Evolutionary conservation across 2,113 vertebrate genomes (phyloP).

Genomic region (Jaculus jaculus): DNA sequence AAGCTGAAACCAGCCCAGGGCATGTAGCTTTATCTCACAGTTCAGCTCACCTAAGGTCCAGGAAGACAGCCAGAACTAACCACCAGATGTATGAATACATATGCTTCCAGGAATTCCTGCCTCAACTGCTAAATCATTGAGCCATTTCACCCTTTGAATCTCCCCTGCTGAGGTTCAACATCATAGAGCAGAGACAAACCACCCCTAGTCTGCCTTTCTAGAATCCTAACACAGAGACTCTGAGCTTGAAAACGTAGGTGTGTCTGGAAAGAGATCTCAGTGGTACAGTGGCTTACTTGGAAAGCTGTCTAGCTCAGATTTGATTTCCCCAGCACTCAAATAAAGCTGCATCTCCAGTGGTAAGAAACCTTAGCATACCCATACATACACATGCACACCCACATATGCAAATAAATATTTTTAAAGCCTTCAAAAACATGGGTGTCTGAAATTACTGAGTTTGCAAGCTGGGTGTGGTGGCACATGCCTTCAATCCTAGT

Average conservation of each 20-base stretch:
- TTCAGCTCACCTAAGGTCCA: neutral
- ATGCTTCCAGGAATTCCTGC: neutral
- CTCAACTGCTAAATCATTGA: neutral
- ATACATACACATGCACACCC: too few relatives aligned
- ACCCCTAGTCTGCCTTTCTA: neutral
- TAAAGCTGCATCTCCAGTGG: too few relatives aligned
- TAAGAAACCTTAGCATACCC: too few relatives aligned
- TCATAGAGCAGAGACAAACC: neutral
- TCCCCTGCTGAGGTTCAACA: neutral
- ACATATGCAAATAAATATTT: too few relatives aligned
- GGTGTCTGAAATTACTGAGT: neutral
- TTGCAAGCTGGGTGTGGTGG: too few relatives aligned
- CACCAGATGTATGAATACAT: neutral
- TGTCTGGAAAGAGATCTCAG: too few relatives aligned
- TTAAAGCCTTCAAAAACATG: too few relatives aligned
- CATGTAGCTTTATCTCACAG: neutral
- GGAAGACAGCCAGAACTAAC: neutral
- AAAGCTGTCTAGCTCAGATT: too few relatives aligned
- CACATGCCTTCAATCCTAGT: too few relatives aligned
- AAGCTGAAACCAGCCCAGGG: neutral
- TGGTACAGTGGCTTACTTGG: too few relatives aligned
- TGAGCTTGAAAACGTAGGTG: neutral
- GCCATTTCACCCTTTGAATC: neutral
- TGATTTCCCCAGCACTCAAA: too few relatives aligned
- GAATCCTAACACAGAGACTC: neutral